Base-by-base conservation (phyloP, 2,113 vertebrate species). In the Entomyzon cyanotis region DNA sequence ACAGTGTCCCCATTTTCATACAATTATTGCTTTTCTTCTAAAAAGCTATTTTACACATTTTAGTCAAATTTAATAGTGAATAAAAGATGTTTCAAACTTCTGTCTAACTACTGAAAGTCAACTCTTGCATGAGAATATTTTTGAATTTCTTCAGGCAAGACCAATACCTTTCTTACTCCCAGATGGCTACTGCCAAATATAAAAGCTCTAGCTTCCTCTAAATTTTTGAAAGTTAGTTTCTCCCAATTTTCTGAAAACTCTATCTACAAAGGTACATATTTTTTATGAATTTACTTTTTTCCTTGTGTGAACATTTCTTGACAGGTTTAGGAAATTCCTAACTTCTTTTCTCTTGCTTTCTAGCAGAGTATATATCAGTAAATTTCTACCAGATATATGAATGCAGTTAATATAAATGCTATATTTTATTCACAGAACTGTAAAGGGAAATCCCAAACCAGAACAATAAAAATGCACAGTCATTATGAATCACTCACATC, bases 401-500 rank as follows among this genome's bases (percentile, higher is more conserved):
- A 74, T 96, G 96, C 63, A 97, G 93, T 98, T 98, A 98, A 98
- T 93, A 97, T 98, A 98, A 98, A 98, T 99, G 97, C 98, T 99
- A 98, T 98, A 98, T 99, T 99, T 99, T 99, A 99, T 98, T 99
- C 98, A 98, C 98, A 98, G 97, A 98, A 96, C 91, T 97, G 97
- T 98, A 98, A 98, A 99, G 98, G 98, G 98, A 87, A 94, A 64
- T 23, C 18, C 41, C 31, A 94, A 88, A 90, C 11, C 30, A 73
- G 44, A 60, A 68, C 9, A 84, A n/a, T 41, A 94, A 95, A 71
- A 97, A 98, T 98, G 97, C 97, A 97, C 97, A 97, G 97, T 98
- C 91, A 96, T 98, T 99, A 98, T 99, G 98, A 99, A 99, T 99
- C 98, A 99, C 97, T 98, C 98, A 98, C 96, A 98, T 97, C 97